Percentiles rank a stretch among this genome's conserved stretches.
Evolutionary conservation across 2,888 invertebrate species (phyloP).

Genomic region (Cheilosia impressa): DNA sequence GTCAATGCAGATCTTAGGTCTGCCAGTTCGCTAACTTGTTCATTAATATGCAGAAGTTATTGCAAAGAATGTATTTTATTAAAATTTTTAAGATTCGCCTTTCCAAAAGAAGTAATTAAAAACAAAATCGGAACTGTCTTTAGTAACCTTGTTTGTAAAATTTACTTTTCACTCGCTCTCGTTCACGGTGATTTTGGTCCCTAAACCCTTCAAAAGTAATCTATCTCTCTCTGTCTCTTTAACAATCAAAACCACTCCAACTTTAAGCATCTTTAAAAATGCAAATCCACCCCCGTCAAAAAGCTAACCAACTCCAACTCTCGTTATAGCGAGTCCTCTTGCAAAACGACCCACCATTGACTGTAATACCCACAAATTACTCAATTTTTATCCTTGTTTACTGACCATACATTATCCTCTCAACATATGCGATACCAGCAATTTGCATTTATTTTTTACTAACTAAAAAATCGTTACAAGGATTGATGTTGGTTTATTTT

Average conservation of each 20-base stretch:
- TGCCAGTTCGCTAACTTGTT: too few relatives aligned
- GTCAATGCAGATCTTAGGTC: too few relatives aligned
- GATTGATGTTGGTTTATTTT: constrained; percentile 50
- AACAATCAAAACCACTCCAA: not conserved
- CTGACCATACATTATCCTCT: constrained; percentile 70
- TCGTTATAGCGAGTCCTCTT: not conserved
- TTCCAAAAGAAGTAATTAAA: too few relatives aligned
- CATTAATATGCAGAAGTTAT: too few relatives aligned
- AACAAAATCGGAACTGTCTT: too few relatives aligned
- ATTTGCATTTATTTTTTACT: constrained; percentile 73
- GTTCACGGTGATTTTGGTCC: too few relatives aligned
- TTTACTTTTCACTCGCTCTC: too few relatives aligned
- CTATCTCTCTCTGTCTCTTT: not conserved
- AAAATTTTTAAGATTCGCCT: too few relatives aligned
- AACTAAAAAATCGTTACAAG: constrained; percentile 68
- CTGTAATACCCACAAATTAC: constrained; percentile 59
- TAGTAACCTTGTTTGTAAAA: too few relatives aligned
- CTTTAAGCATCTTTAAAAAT: constrained; percentile 1
- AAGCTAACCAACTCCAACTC: constrained; percentile 28
- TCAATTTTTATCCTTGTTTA: constrained; percentile 68
- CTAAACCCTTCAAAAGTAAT: too few relatives aligned
- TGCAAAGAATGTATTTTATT: too few relatives aligned
- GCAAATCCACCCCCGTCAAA: not conserved
- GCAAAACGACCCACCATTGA: constrained; percentile 25
- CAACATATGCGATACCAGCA: constrained; percentile 62